Conservation (phyloP, 2,888 invertebrate genomes). For the Seira musarum region DNA sequence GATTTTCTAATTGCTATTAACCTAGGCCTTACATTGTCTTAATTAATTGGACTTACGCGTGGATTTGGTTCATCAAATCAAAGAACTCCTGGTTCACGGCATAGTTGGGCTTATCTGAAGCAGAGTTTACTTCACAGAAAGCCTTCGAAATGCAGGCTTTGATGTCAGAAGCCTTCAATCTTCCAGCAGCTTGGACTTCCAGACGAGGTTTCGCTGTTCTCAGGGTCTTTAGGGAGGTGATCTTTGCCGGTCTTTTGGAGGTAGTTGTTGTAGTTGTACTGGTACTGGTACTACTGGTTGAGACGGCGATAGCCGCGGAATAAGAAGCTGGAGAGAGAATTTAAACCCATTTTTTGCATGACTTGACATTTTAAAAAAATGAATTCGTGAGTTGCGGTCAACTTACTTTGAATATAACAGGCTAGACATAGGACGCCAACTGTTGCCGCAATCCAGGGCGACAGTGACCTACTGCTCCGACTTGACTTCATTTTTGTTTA, state of each 20-base stretch:
- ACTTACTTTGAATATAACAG: constrained; percentile 39
- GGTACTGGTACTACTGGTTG: not conserved
- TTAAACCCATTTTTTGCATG: not conserved
- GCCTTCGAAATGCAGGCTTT: constrained; percentile 61
- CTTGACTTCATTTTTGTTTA: constrained; percentile 25
- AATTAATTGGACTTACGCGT: constrained; percentile 35
- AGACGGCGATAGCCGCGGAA: constrained; percentile 22
- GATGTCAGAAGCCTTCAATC: constrained; percentile 51
- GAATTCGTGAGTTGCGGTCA: not conserved
- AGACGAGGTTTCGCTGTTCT: not conserved
- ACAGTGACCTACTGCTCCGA: not conserved
- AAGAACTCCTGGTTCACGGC: constrained; percentile 56
- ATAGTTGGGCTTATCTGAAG: constrained; percentile 46
- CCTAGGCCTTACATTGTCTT: no score
- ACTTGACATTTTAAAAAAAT: no score
- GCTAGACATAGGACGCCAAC: constrained; percentile 36
- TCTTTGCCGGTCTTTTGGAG: constrained; percentile 8
- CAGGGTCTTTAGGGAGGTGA: not conserved
- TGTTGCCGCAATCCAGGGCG: constrained; percentile 26
- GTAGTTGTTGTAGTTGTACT: constrained; percentile 1
- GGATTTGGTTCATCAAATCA: constrained; percentile 42
- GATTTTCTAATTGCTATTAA: no score
- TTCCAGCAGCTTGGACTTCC: constrained; percentile 26
- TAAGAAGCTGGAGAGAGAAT: constrained; percentile 24
- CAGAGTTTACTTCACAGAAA: constrained; percentile 62